Percentiles rank a stretch among this genome's conserved stretches.
Conservation (phyloP, 2,888 invertebrate species). For the Spodoptera exigua region DNA sequence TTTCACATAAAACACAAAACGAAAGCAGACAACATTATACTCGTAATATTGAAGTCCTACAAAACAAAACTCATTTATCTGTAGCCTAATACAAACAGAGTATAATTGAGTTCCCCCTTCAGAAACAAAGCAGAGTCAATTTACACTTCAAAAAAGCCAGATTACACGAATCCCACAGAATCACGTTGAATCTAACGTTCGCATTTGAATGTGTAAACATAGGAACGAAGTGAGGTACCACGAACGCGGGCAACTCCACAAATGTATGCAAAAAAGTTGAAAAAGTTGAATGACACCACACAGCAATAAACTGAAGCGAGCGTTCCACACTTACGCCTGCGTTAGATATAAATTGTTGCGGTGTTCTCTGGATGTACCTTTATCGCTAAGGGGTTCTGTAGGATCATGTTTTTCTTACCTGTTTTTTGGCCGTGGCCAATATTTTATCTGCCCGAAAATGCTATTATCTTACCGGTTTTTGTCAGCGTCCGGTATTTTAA, state of each 20-base stretch:
- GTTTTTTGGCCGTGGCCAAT: background rate
- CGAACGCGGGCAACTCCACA: constrained; percentile 26
- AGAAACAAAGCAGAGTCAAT: constrained; percentile 13
- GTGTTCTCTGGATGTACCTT: background rate
- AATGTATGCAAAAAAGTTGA: constrained; percentile 63
- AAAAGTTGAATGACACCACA: constrained; percentile 56
- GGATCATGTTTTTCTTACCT: background rate
- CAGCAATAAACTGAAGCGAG: constrained; percentile 60
- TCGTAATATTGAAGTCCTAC: no score
- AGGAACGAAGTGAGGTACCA: constrained; percentile 8
- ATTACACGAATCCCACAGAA: constrained; percentile 12
- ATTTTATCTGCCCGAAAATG: no score
- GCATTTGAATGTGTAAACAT: constrained; percentile 45
- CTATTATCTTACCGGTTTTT: no score
- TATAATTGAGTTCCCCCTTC: background rate
- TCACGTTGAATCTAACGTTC: constrained; percentile 18
- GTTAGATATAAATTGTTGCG: constrained; percentile 41
- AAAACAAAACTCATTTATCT: no score
- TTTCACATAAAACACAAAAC: no score
- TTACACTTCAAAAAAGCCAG: constrained; percentile 18
- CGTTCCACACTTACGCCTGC: constrained; percentile 54
- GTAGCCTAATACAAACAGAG: no score
- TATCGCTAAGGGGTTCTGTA: constrained; percentile 9
- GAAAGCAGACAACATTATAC: no score
- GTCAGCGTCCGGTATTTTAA: no score